Evolutionary conservation across 2,113 vertebrate species (phyloP), one percentile per base, ranked within the genome.

Genomic region (Dasyornis broadbenti): DNA sequence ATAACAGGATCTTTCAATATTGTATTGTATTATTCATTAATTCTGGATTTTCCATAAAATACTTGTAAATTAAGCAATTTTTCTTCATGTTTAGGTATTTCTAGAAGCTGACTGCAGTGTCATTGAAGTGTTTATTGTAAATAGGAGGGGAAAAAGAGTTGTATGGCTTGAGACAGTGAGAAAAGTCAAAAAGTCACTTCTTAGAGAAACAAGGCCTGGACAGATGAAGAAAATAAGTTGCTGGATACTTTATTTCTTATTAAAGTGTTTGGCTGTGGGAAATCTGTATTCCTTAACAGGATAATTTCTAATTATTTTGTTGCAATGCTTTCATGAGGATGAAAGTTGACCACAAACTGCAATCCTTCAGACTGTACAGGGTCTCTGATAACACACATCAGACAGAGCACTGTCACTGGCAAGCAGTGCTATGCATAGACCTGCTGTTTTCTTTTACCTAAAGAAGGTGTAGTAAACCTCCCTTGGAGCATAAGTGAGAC

Each of bases 31-130:
- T n/a, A n/a, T 30, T 86, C 5, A 44, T 92, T 81, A 49, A 83
- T 92, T 94, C 54, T 90, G 66, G 50, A 39, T 88, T 94, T 97
- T 84, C 50, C 27, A 31, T 84, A 52, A 91, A 90, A 79, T 56
- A 47, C 39, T 81, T 10, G 3, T 63, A 57, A 73, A 44, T 79
- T 39, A 54, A 73, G 37, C 11, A 60, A 9, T 79, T 91, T 95
- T 90, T 94, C 49, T 76, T 88, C 19, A 14, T 71, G 57, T 37
- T 35, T 90, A 50, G 8, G 3, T 89, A 40, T 71, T 78, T 56
- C 50, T 84, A 86, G 70, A 68, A 68, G 45, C 57, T 86, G 54
- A 15, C 21, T 80, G 16, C 16, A 52, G 11, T 44, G 60, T 61
- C 27, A 20, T 17, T 59, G 44, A 49, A 47, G 15, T 37, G 4